Evolutionary conservation across 2,888 invertebrate species (phyloP), one percentile per base, ranked within the genome.

Genomic region (Eucera pruinosa): DNA sequence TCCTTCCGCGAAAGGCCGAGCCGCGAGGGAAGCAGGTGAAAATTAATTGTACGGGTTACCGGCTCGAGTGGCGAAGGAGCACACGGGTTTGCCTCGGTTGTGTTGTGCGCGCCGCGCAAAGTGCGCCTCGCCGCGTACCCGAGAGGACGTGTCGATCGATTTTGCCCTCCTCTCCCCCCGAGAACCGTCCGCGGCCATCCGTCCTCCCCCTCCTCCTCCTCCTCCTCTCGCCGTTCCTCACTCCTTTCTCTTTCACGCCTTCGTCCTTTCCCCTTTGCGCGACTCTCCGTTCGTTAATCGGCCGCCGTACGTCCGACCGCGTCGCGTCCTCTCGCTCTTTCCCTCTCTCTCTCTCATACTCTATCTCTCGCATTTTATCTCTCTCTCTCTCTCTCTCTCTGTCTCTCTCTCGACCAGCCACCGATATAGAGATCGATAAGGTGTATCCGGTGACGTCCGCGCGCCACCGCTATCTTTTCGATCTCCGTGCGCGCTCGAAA

Each of bases 1-100:
- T 82, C 68, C 85, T 84, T 78, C 76, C 80, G 78, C 80, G 85
- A 78, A 83, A 74, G 78, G 70, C 82, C 71, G 73, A 68, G 61
- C 66, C 69, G 54, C 73, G 72, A 82, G 82, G 82, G 85, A 85
- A 86, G 84, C 88, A 89, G 90, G 90, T 89, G 90, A 88, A 88
- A 89, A 90, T 88, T 89, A 89, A 90, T 89, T 84, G 90, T 86
- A 87, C 89, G 87, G 86, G 88, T 88, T 88, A 83, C 85, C 83
- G 82, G 80, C 83, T 82, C 73, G 83, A 75, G 52, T 47, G 71
- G 65, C 71, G 72, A 75, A 76, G 72, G 78, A 84, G 80, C 66
- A 66, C 62, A 69, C 76, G 65, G 57, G 73, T 66, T 69, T 43
- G 50, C 47, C 75, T 41, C 20, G 27, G 41, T 58, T 23, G 69